These are phyloP conservation scores for Ceriagrion tenellum DNA, from an alignment of 2,888 invertebrate species.

Conservation along the genomic window DNA sequence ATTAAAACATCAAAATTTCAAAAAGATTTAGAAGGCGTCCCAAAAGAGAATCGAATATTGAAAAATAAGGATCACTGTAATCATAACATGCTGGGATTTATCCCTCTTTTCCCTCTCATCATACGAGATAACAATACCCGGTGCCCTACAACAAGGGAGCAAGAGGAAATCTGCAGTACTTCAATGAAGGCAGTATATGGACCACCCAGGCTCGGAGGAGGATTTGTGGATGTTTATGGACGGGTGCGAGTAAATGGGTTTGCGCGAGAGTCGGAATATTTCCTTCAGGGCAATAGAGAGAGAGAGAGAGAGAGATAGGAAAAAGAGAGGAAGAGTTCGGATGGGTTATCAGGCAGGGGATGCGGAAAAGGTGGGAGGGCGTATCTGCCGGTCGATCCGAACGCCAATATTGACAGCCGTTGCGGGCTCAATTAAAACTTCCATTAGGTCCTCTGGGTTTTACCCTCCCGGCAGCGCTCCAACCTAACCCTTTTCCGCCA, in stretches of 20 bases:
- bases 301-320: too few relatives aligned
- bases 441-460: conserved; percentile 58
- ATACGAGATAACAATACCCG: too few relatives aligned
- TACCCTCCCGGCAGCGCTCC: conserved; percentile 13
- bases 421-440: conserved; percentile 67
- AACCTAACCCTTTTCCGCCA: background rate
- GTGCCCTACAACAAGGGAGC: too few relatives aligned
- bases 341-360: background rate
- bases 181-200: background rate
- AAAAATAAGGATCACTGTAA: too few relatives aligned
- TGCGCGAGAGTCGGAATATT: background rate
- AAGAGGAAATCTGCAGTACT: background rate
- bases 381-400: conserved; percentile 42
- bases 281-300: background rate
- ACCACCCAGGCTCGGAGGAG: background rate
- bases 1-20: too few relatives aligned
- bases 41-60: too few relatives aligned
- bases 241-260: background rate
- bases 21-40: too few relatives aligned
- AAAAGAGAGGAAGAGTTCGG: background rate
- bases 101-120: too few relatives aligned
- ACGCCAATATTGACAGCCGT: conserved; percentile 65
- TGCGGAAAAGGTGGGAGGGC: background rate
- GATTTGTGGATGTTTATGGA: background rate
- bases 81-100: too few relatives aligned